Conservation (phyloP, 2,888 invertebrate species). For the Cataglyphis altisquamis region DNA sequence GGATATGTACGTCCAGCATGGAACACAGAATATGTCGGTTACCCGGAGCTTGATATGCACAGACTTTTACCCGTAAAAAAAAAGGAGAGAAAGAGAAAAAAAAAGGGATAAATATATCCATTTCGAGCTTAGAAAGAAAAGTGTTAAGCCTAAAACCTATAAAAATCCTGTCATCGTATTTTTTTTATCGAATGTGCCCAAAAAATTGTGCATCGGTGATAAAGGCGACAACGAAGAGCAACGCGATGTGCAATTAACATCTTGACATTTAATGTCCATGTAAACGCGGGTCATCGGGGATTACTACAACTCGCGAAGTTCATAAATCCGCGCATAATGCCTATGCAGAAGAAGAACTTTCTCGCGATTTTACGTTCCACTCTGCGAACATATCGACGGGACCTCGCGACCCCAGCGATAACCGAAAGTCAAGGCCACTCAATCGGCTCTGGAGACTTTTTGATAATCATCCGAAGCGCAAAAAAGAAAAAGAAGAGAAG, state of each 20-base stretch:
- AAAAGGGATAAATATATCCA: constrained; percentile 1
- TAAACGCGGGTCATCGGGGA: not conserved
- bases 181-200: constrained; percentile 1
- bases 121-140: constrained; percentile 7
- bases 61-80: constrained; percentile 31
- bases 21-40: constrained; percentile 39
- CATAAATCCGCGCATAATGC: constrained; percentile 54
- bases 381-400: constrained; percentile 72
- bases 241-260: constrained; percentile 23
- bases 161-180: not conserved
- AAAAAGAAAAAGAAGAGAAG: not conserved
- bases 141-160: constrained; percentile 11
- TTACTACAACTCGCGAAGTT: not conserved
- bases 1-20: constrained; percentile 34
- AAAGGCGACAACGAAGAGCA: not conserved
- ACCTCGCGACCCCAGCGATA: constrained; percentile 80
- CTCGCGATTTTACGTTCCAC: constrained; percentile 80
- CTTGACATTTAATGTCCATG: not conserved
- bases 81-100: not conserved
- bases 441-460: constrained; percentile 74
- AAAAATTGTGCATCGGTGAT: not conserved
- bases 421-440: constrained; percentile 84
- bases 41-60: constrained; percentile 43
- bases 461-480: constrained; percentile 63
- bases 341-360: constrained; percentile 57